Evolutionary conservation across 2,113 vertebrate species (phyloP).

Genomic region (Oxygymnocypris stewartii): DNA sequence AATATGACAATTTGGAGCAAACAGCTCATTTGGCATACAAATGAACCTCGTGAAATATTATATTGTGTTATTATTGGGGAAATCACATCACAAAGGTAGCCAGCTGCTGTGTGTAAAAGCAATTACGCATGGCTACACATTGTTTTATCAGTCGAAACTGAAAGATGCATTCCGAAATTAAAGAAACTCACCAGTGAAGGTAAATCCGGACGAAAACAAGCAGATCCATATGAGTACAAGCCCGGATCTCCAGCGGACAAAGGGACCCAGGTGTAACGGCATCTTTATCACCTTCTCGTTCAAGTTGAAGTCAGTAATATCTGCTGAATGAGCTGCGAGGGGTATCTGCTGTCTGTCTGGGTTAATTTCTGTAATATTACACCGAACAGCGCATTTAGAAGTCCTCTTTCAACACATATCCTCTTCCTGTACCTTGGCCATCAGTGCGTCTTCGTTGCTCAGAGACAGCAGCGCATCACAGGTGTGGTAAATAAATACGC

Average conservation of each 20-base stretch:
- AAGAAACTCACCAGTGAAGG: slow-evolving; percentile 76
- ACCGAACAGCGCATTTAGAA: slow-evolving; percentile 54
- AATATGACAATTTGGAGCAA: neutral
- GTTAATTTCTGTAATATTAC: slow-evolving; percentile 59
- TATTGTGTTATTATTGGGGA: neutral
- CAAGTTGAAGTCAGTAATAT: slow-evolving; percentile 64
- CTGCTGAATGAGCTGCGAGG: slow-evolving; percentile 43
- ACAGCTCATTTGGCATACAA: neutral
- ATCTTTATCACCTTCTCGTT: slow-evolving; percentile 59
- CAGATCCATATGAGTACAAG: slow-evolving; percentile 65
- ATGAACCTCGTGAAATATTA: neutral
- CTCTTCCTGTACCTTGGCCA: slow-evolving; percentile 65
- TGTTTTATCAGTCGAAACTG: neutral
- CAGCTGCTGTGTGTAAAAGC: slow-evolving; percentile 4
- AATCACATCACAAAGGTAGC: neutral
- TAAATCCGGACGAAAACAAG: slow-evolving; percentile 68
- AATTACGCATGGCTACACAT: neutral
- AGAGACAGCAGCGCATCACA: slow-evolving; percentile 76
- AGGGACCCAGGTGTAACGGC: slow-evolving; percentile 72
- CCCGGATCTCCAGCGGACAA: slow-evolving; percentile 73
- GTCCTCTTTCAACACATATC: slow-evolving; percentile 70
- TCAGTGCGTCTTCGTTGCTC: slow-evolving; percentile 74
- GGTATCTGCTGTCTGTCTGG: slow-evolving; percentile 47
- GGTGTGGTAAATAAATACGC: slow-evolving; percentile 71
- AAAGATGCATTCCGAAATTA: neutral